Base-by-base conservation (phyloP, 2,888 invertebrate species). In the Polyommatus iphigenia region DNA sequence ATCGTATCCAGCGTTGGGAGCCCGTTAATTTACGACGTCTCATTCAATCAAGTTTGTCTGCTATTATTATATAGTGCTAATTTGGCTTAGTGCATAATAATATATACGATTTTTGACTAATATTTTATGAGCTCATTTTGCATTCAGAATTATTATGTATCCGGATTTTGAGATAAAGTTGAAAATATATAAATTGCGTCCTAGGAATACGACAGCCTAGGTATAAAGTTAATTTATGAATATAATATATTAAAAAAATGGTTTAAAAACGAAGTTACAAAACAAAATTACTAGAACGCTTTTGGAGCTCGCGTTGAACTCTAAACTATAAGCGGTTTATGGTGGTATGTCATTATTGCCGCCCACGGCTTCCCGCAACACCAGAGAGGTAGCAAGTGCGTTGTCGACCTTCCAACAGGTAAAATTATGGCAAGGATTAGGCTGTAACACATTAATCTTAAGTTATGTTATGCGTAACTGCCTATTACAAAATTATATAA, bases 1-100 rank as follows among this genome's bases (percentile, higher is more conserved):
- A 73, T 73, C 73, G 46, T 46, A 13, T 73, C 20, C 20, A 46
- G 24, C 50, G 36, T 50, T 71, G 72, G 59, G 62, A 67, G 72
- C 59, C 41, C n/a, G 18, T 41, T 36, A 72, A 77, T 77, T 77
- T 77, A 77, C 72, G 72, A 77, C 72, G 57, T 77, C 54, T 54
- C 57, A 57, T 72, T 36, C 71, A 77, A 57, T 72, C 57, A 57
- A 72, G 77, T 75, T 75, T 75, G 75, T 75, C 50, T 24, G 75
- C 75, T 75, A 75, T 75, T 75, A 75, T 75, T 75, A 54, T 50
- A 50, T 15, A 15, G 20, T 29, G 54, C 46, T 75, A 75, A 75
- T 75, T 54, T 75, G 54, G 75, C 15, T 75, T 54, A 75, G 54
- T 75, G 75, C 75, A 54, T 46, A 50, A 41, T 29, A 29, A 29